Base-by-base conservation (phyloP, 2,113 vertebrate species). In the Martes martes region DNA sequence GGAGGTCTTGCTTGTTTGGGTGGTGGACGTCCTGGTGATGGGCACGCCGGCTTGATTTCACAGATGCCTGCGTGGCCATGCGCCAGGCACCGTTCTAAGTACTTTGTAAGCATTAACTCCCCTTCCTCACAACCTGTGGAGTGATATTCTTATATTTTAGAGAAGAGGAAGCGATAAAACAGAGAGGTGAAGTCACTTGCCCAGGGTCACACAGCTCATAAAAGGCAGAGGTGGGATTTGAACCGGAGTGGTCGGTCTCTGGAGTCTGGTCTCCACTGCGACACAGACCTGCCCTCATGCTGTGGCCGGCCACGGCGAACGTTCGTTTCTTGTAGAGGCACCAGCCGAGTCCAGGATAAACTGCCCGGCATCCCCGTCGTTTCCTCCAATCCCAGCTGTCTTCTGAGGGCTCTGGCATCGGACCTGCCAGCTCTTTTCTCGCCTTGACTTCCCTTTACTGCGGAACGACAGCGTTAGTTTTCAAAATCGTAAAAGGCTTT, bases 321-420 rank as follows among this genome's bases (percentile, higher is more conserved):
- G 6, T 10, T 14, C 33, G 6, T 36, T 3, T 36, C 16, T 59
- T 59, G 31, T 2, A 1, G 11, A 23, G 11, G 31, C 4, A 0
- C 2, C 16, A 4, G 89, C 19, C 6, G 13, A 39, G 16, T 8
- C 15, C 24, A 0, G 1, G 14, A 36, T 50, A 0, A 59, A 24
- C 6, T 19, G 6, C 23, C 57, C 0, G 0, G 23, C 23, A 2
- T 11, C 57, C 8, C 33, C 1, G 1, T 13, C 19, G 1, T 61
- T 28, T 4, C 57, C 57, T 61, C 13, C 10, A 6, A 31, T 31
- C 47, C 61, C 52, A 24, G 61, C 3, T 2, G 45, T 10, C 33
- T 33, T 18, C 1, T 1, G 10, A 7, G n/a, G 45, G n/a, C 0
- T 0, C 1, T 19, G 42, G 71, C 76, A 21, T 33, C 7, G 0